phyloP scores from a whole-genome alignment of 2,113 vertebrate genomes.

The Nettapus auritus region DNA sequence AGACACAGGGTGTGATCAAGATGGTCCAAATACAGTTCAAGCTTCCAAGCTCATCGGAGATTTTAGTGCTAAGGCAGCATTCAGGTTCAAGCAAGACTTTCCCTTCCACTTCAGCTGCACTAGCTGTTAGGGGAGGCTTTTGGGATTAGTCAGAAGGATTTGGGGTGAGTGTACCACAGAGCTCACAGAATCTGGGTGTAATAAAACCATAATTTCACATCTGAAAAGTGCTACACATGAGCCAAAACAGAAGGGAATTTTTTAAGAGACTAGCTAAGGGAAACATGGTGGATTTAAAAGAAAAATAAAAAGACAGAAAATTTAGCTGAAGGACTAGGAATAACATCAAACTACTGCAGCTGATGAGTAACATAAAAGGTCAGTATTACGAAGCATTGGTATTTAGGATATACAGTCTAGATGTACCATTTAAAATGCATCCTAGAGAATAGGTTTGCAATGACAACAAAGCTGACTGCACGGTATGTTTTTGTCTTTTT shows the following conservation, averaged over 20 bases:
- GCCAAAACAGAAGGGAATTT: not conserved
- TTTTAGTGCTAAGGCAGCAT: not conserved
- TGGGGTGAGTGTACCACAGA: not conserved
- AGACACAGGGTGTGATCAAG: not conserved
- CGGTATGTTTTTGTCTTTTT: not conserved
- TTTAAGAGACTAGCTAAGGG: not conserved
- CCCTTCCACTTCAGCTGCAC: not conserved
- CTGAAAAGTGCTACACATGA: not conserved
- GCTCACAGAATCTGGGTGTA: accelerated
- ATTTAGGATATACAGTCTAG: not conserved
- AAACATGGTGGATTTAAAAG: not conserved
- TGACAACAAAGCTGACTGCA: not conserved
- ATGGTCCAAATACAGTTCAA: accelerated
- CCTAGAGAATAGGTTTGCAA: not conserved
- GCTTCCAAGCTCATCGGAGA: not conserved
- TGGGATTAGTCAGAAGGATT: not conserved
- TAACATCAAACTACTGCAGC: not conserved
- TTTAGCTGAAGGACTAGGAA: accelerated
- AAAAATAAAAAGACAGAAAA: not conserved
- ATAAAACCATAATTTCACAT: not conserved
- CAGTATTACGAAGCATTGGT: not conserved
- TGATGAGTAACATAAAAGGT: not conserved
- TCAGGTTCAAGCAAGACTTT: not conserved
- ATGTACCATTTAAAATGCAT: not conserved
- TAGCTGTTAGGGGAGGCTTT: not conserved